Evolutionary conservation across 2,888 invertebrate genomes (phyloP).

Genomic region (Leptodirus hochenwartii): DNA sequence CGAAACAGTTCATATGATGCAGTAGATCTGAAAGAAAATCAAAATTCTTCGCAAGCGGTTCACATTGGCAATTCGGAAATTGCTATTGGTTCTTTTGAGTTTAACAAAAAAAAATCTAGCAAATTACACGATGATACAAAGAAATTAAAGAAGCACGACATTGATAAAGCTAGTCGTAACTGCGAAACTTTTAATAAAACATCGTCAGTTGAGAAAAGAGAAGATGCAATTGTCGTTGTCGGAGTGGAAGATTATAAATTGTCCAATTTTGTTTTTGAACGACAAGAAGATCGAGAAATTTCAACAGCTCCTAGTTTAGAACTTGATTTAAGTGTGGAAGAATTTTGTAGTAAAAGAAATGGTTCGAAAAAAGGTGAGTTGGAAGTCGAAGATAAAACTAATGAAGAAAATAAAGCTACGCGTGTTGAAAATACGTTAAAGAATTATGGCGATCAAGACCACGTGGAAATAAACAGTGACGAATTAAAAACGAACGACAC

Average conservation of each 20-base stretch:
- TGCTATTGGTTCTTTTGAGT: too few relatives aligned
- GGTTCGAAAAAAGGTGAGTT: background rate
- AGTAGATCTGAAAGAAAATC: too few relatives aligned
- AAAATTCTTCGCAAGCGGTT: too few relatives aligned
- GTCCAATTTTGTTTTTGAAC: constrained; percentile 8
- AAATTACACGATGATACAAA: too few relatives aligned
- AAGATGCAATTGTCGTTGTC: constrained; percentile 9
- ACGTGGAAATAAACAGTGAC: background rate
- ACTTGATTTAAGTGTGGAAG: constrained; percentile 10
- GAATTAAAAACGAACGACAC: background rate
- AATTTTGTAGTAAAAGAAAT: constrained; percentile 4
- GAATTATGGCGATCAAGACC: background rate
- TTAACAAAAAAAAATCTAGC: too few relatives aligned
- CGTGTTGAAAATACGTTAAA: background rate
- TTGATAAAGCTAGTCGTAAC: too few relatives aligned
- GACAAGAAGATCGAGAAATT: constrained; percentile 9
- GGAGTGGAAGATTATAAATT: constrained; percentile 9
- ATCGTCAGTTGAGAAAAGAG: too few relatives aligned
- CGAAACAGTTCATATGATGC: too few relatives aligned
- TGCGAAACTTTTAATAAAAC: too few relatives aligned
- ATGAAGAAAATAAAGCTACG: background rate
- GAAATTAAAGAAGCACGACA: too few relatives aligned
- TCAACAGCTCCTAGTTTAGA: constrained; percentile 7
- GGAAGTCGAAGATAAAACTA: background rate
- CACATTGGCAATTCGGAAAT: too few relatives aligned